Evolutionary conservation across 2,797 vertebrate genomes (phyloP), one percentile per base, ranked within the genome.

Genomic region (Lerista edwardsae): DNA sequence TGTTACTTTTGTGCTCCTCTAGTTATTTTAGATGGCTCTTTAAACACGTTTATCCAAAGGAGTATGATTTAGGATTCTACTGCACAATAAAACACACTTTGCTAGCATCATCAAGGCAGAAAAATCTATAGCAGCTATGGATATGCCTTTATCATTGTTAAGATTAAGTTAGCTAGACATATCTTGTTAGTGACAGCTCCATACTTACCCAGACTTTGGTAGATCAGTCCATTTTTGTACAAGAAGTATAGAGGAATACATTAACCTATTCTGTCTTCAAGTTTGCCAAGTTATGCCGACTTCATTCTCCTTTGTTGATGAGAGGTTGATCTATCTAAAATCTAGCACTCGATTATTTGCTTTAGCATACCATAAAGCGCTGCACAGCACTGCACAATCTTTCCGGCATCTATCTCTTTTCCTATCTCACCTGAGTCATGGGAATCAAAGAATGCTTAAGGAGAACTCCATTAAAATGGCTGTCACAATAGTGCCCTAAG

Each of bases 121-220:
- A 91, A 86, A 72, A 79, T 39, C 65, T 86, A 89, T 87, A 79
- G 84, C 88, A 93, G 79, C 76, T 36, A 85, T 89, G 86, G 36
- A 85, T 86, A 89, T 2, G 85, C 84, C 95, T 95, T 94, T 90
- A 93, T 94, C 91, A 91, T 89, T 83, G 75, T 64, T 92, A 78
- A 83, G 84, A 86, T 86, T 87, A 85, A 87, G 84, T 84, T 80
- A 85, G 85, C 83, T 83, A 83, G 83, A 90, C 83, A 77, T 88
- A 91, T 90, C 87, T 88, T 89, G 90, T 92, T 92, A 93, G 83
- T 77, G 82, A 88, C 71, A 91, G 92, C 86, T 90, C 65, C 80
- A 89, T 75, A 88, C 89, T 90, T 91, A 90, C 88, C 88, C 15
- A 62, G 9, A 80, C 80, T 89, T 80, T 81, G 78, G 69, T 80